phyloP scores from a whole-genome alignment of 2,888 invertebrate genomes.

The Hydraecia micacea region DNA sequence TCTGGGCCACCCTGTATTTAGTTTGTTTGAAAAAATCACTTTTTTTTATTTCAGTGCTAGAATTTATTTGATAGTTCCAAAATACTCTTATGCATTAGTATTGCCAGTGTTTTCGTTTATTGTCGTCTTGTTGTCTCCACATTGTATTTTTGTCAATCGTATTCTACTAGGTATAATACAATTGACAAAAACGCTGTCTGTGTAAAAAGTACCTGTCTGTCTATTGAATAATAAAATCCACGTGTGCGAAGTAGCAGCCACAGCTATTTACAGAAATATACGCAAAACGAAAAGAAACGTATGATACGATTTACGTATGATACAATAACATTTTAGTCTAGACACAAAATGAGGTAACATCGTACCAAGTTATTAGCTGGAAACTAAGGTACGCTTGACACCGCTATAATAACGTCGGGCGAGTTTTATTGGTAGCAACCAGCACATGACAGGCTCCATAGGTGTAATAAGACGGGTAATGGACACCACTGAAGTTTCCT shows the following conservation, averaged over 20 bases:
- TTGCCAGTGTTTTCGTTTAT: too few relatives aligned
- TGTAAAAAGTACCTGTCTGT: neutral
- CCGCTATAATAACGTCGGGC: conserved; percentile 15
- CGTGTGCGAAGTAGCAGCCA: neutral
- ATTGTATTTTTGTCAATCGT: neutral
- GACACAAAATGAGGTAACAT: conserved; percentile 27
- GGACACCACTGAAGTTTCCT: conserved; percentile 83
- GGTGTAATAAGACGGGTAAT: conserved; percentile 75
- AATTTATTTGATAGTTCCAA: too few relatives aligned
- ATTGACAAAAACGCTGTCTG: neutral
- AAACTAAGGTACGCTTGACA: conserved; percentile 28
- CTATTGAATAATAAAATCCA: neutral
- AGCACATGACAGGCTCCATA: conserved; percentile 57
- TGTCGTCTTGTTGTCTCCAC: too few relatives aligned
- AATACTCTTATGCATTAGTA: too few relatives aligned
- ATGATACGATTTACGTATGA: neutral
- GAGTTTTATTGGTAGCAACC: conserved; percentile 57
- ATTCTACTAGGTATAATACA: neutral
- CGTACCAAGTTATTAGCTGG: conserved; percentile 11
- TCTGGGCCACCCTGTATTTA: too few relatives aligned
- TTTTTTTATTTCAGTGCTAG: too few relatives aligned
- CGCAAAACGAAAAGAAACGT: neutral
- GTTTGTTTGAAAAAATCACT: too few relatives aligned
- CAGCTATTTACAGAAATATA: conserved; percentile 3
- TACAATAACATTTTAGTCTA: conserved; percentile 30